Conservation (phyloP, 2,888 invertebrate genomes). For the Sphinx pinastri region DNA sequence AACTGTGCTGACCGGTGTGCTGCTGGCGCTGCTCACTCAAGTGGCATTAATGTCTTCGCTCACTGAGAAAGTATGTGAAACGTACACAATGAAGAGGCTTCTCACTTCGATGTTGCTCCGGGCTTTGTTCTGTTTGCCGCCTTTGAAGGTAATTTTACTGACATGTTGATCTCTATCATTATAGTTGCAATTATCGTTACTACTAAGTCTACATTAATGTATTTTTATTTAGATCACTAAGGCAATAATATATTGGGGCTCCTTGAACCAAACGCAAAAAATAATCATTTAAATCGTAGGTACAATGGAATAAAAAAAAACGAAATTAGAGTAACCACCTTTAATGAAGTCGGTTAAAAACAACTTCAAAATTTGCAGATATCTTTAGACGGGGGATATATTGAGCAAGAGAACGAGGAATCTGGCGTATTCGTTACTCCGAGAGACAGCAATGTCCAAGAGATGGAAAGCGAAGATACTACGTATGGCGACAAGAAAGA, state of each 20-base stretch:
- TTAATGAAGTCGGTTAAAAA: background rate
- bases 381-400: conserved; percentile 59
- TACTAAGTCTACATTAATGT: too few species aligned
- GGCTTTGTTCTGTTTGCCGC: conserved; percentile 60
- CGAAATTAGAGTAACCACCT: too few species aligned
- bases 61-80: conserved; percentile 54
- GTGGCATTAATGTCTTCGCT: conserved; percentile 57
- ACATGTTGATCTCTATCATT: too few species aligned
- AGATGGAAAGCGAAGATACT: conserved; percentile 64
- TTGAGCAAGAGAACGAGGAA: conserved; percentile 61
- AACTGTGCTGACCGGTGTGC: conserved; percentile 57
- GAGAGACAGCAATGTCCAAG: conserved; percentile 58
- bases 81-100: conserved; percentile 50
- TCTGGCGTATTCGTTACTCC: conserved; percentile 40
- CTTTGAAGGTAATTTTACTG: conserved; percentile 57
- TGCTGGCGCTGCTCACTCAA: conserved; percentile 63
- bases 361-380: conserved; percentile 38
- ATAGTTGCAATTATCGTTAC: too few species aligned
- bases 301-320: too few species aligned
- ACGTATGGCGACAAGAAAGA: conserved; percentile 56
- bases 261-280: too few species aligned
- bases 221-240: too few species aligned
- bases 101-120: conserved; percentile 58
- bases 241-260: too few species aligned
- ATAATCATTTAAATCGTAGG: too few species aligned